Evolutionary conservation across 2,797 vertebrate genomes (phyloP), one percentile per base, ranked within the genome.

Genomic region (Macropodus opercularis): DNA sequence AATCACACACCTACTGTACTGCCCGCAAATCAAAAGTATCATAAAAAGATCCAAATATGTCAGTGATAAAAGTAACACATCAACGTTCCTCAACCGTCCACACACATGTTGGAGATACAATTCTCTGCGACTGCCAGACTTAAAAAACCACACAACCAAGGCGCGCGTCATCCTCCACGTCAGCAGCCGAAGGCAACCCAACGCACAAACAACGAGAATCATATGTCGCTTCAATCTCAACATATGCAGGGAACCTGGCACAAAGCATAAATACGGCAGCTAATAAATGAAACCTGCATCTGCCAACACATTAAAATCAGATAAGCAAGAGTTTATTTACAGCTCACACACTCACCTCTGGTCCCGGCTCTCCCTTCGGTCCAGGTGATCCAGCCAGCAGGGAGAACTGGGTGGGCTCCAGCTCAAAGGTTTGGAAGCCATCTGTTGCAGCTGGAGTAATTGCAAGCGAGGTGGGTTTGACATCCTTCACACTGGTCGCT

Each of bases 351-450:
- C 95, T 93, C 91, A 99, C 97, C 91, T 84, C 90, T 38, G 85
- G 86, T 85, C 97, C 97, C 58, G 90, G 93, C 79, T 98, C 95
- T 86, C 97, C 97, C 90, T 98, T 98, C 74, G 87, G 79, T 61
- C 94, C 95, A 7, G 94, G 92, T 86, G 90, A 86, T 84, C 93
- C 95, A 73, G 87, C 83, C 47, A 95, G 75, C 79, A 94, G 81
- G 0, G 94, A 93, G 85, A 94, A 94, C 0, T 89, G 88, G 5
- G 95, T 97, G n/a, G 94, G 91, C 59, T 92, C 94, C n/a, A 92
- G 75, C 66, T 95, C 88, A 63, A 94, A 94, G 67, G 93, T 91
- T 19, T 94, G 92, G 76, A 93, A 92, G 74, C 88, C 91, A 41
- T 94, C 93, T 8, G 90, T 91, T n/a, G 92, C 91, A 41, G 93